phyloP scores from a whole-genome alignment of 1,140 invertebrate species.

The Drosophila kepulauana region DNA sequence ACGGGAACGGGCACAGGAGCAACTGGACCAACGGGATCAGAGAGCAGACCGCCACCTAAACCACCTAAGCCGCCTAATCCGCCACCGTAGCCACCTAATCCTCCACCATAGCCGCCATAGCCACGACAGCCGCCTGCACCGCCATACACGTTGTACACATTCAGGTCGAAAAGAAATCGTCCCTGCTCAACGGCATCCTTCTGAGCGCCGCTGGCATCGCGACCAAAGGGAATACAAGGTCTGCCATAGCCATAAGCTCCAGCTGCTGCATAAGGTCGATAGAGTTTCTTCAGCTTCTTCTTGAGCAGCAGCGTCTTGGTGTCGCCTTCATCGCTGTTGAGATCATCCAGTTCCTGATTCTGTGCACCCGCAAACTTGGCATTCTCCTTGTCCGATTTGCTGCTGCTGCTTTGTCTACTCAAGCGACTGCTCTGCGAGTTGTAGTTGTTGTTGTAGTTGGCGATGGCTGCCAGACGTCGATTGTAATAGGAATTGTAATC shows the following conservation, averaged over 20 bases:
- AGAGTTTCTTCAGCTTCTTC: constrained; percentile 65
- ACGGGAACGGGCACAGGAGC: constrained; percentile 47
- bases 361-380: constrained; percentile 74
- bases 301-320: constrained; percentile 61
- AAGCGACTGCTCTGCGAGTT: constrained; percentile 38
- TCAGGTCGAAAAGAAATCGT: constrained; percentile 77
- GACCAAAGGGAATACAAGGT: constrained; percentile 69
- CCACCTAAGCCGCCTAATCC: constrained; percentile 47
- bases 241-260: constrained; percentile 43
- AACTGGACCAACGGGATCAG: constrained; percentile 61
- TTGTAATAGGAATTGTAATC: constrained; percentile 29
- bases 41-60: constrained; percentile 62
- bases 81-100: constrained; percentile 40
- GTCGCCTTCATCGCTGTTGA: constrained; percentile 43
- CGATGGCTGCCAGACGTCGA: constrained; percentile 16
- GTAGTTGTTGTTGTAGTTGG: constrained; percentile 16
- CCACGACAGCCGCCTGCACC: constrained; percentile 50
- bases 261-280: constrained; percentile 40
- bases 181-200: constrained; percentile 73
- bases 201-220: constrained; percentile 56
- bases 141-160: constrained; percentile 77
- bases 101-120: constrained; percentile 49
- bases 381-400: constrained; percentile 70
- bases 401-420: constrained; percentile 47
- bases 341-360: constrained; percentile 75